Evolutionary conservation across 2,888 invertebrate species (phyloP).

Genomic region (Ormyrus thymus): DNA sequence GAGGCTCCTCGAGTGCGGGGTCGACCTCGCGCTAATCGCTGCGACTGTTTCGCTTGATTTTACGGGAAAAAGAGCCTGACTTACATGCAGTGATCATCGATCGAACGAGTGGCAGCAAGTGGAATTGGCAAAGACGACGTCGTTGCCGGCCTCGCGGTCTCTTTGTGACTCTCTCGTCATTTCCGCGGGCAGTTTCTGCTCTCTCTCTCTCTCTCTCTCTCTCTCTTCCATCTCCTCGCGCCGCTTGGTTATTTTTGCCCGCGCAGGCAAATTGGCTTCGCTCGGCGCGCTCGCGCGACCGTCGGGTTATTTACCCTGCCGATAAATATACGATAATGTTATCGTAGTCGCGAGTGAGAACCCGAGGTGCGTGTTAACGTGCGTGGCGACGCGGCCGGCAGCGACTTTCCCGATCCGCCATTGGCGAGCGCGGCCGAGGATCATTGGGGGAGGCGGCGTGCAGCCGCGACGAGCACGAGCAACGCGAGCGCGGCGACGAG

Average conservation of each 20-base stretch:
- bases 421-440: slow-evolving; percentile 27
- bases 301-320: slow-evolving; percentile 64
- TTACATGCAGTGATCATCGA: slow-evolving; percentile 10
- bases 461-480: slow-evolving; percentile 46
- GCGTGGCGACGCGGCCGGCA: slow-evolving; percentile 53
- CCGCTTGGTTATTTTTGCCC: slow-evolving; percentile 61
- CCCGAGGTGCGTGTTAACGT: slow-evolving; percentile 20
- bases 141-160: slow-evolving; percentile 27
- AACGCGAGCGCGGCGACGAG: slow-evolving; percentile 45
- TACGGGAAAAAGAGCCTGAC: slow-evolving; percentile 19
- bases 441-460: slow-evolving; percentile 34
- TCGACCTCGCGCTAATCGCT: slow-evolving; percentile 40
- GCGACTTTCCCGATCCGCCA: slow-evolving; percentile 52
- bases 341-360: slow-evolving; percentile 56
- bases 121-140: slow-evolving; percentile 39
- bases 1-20: slow-evolving; percentile 54
- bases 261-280: slow-evolving; percentile 60
- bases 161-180: slow-evolving; percentile 35
- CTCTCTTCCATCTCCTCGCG: slow-evolving; percentile 7
- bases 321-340: slow-evolving; percentile 69
- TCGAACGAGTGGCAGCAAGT: slow-evolving; percentile 3
- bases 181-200: slow-evolving; percentile 44
- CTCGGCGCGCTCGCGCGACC: slow-evolving; percentile 45
- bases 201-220: slow-evolving; percentile 39
- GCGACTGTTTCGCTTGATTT: slow-evolving; percentile 6